Conservation (phyloP, 2,113 vertebrate species). For the Rhea pennata region DNA sequence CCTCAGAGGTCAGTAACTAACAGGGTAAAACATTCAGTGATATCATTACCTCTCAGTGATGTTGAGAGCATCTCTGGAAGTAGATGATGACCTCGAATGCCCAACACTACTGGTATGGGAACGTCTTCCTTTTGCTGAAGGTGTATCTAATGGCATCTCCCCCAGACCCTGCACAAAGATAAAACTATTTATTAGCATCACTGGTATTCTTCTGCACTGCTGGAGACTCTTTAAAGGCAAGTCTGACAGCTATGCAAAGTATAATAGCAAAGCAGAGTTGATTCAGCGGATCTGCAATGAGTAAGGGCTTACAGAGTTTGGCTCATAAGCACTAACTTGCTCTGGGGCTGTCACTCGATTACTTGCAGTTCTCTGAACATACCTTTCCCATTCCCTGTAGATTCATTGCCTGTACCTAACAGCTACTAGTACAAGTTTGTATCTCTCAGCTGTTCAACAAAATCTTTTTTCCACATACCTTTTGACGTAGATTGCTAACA, state of each 20-base stretch:
- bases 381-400: not conserved
- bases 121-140: constrained; percentile 87
- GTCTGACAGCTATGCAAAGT: not conserved
- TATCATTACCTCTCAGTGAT: constrained; percentile 79
- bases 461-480: constrained; percentile 77
- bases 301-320: not conserved
- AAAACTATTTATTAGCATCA: accelerated
- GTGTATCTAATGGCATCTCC: constrained; percentile 86
- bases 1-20: not conserved
- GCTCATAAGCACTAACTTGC: not conserved
- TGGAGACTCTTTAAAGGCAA: not conserved
- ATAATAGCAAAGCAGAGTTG: accelerated
- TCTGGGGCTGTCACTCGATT: accelerated
- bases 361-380: not conserved
- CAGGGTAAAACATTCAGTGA: not conserved
- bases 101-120: constrained; percentile 80
- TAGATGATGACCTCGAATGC: constrained; percentile 83
- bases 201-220: not conserved
- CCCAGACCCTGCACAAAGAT: constrained; percentile 83
- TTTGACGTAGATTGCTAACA: constrained; percentile 84
- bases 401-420: accelerated
- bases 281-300: not conserved
- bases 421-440: accelerated
- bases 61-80: constrained; percentile 82
- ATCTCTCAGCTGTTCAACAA: not conserved